These are phyloP conservation scores for Gopherus flavomarginatus DNA, from an alignment of 2,113 vertebrate genomes.

Conservation along the genomic window DNA sequence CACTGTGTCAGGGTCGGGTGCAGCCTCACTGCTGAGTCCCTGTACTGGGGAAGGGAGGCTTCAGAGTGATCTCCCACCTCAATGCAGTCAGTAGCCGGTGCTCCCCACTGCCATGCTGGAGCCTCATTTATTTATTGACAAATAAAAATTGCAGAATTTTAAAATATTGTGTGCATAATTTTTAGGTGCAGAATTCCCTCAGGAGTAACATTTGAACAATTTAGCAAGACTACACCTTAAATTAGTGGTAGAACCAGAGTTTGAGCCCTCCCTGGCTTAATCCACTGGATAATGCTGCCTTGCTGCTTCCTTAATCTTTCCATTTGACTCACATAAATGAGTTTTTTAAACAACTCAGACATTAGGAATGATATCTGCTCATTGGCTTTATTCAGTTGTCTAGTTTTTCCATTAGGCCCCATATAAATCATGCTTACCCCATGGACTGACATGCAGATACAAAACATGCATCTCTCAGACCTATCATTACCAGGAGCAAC, in stretches of 20 bases:
- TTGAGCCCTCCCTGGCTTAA: not conserved
- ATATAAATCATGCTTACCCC: not conserved
- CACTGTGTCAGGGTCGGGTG: too few relatives aligned
- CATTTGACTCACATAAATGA: not conserved
- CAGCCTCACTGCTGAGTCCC: too few relatives aligned
- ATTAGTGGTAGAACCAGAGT: not conserved
- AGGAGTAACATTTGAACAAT: not conserved
- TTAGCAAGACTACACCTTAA: not conserved
- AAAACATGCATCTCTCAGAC: not conserved
- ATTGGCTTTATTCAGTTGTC: not conserved
- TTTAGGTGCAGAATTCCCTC: too few relatives aligned
- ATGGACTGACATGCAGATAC: not conserved
- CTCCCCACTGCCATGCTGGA: too few relatives aligned
- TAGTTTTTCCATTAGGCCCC: not conserved
- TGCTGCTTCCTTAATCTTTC: not conserved
- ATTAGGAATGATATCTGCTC: not conserved
- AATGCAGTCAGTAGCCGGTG: too few relatives aligned
- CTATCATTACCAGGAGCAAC: not conserved
- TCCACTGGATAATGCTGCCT: not conserved
- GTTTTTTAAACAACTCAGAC: slow-evolving; percentile 26
- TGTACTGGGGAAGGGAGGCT: too few relatives aligned
- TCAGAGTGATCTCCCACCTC: too few relatives aligned
- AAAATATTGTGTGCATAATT: too few relatives aligned
- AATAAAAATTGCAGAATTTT: too few relatives aligned
- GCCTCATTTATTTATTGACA: too few relatives aligned